Conservation (phyloP, 2,888 invertebrate genomes). For the Luffia ferchaultella region DNA sequence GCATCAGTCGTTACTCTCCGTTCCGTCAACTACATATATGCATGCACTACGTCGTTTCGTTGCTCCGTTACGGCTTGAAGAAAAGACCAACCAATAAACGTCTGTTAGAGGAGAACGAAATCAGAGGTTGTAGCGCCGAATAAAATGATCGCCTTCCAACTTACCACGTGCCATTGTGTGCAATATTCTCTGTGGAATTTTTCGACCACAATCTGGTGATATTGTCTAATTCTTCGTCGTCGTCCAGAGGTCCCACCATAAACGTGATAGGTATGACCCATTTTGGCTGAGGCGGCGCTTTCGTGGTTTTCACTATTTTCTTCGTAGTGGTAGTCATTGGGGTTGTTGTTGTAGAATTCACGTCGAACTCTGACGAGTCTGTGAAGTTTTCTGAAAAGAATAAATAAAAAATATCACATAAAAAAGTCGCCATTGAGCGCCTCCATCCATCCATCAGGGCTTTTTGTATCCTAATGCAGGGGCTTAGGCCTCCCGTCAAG, state of each 20-base stretch:
- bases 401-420: not conserved
- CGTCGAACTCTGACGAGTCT: slow-evolving; percentile 41
- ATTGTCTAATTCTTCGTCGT: slow-evolving; percentile 47
- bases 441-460: too few species aligned
- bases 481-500: too few species aligned
- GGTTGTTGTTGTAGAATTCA: slow-evolving; percentile 37
- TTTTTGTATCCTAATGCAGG: too few species aligned
- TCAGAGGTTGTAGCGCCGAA: too few species aligned
- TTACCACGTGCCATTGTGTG: slow-evolving; percentile 46
- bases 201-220: slow-evolving; percentile 27
- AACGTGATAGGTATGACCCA: slow-evolving; percentile 86
- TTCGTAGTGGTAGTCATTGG: slow-evolving; percentile 29
- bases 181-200: slow-evolving; percentile 31
- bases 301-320: slow-evolving; percentile 25
- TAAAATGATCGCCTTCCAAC: too few species aligned
- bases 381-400: slow-evolving; percentile 53
- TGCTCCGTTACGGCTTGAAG: too few species aligned
- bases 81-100: too few species aligned
- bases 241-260: slow-evolving; percentile 69
- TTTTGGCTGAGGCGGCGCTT: slow-evolving; percentile 44
- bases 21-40: too few species aligned
- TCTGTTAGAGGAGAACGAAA: too few species aligned
- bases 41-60: too few species aligned
- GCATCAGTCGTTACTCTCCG: too few species aligned
- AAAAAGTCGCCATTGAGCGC: too few species aligned